Base-by-base conservation (phyloP, 2,888 invertebrate genomes). In the Toxonevra muliebris region DNA sequence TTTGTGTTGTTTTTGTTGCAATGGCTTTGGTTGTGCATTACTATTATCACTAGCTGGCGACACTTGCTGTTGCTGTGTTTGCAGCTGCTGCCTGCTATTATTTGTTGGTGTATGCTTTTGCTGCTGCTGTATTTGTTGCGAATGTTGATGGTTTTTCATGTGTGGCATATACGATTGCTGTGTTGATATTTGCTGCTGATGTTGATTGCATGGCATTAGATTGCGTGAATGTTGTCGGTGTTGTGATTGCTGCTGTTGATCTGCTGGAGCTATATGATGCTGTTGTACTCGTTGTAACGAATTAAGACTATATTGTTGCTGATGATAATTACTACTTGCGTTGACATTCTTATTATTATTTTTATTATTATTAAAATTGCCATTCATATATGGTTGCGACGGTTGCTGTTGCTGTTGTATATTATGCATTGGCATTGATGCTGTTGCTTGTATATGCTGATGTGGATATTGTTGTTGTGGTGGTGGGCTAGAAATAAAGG, bases 351-450 rank as follows among this genome's bases (percentile, higher is more conserved):
- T 65, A 41, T 59, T 65, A 52, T 52, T 65, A 61, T 52, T 69
- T 53, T 41, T 69, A 60, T 48, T 67, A 19, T 52, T 70, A 61
- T 70, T 70, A 61, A 70, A 53, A 17, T 63, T 30, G 30, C 30
- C 30, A 30, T 30, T 30, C 30, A 30, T 30, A 30, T 30, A 30
- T 30, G 30, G 30, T 7, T 30, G 30, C 30, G 30, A 30, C 30
- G 2, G 62, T n/a, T 70, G 70, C 68, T 70, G 68, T 15, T 70
- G 70, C 15, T 70, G 70, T 9, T 68, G 70, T 2, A 70, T 60
- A 40, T 70, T 70, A 64, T 70, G 70, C 61, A 68, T 63, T 62
- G 65, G 65, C 54, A 68, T 61, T 59, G 62, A 50, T 50, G 53
- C 55, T 13, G 61, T 30, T 15, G 58, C 40, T 40, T 57, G 65